Conservation (phyloP, 2,113 vertebrate species). For the Protomyctophum bolini region DNA sequence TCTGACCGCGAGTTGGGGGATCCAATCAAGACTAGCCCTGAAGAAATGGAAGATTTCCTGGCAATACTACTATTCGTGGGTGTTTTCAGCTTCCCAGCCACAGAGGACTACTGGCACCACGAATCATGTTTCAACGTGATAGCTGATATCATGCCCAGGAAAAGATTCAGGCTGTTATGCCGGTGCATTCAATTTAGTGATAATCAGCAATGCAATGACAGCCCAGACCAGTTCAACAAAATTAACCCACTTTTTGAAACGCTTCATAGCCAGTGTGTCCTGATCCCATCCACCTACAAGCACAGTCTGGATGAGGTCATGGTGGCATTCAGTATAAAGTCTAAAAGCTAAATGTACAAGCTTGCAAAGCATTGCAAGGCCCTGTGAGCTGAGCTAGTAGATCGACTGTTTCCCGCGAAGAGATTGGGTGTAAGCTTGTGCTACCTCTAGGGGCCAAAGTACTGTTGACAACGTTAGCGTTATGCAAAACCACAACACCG, state of each 20-base stretch:
- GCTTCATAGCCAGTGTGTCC: conserved; percentile 35
- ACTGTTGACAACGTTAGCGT: conserved; percentile 10
- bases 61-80: conserved; percentile 27
- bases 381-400: conserved; percentile 2
- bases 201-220: conserved; percentile 21
- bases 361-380: not conserved
- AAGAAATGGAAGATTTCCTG: conserved; percentile 36
- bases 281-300: conserved; percentile 26
- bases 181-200: conserved; percentile 36
- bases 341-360: not conserved
- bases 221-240: conserved; percentile 36
- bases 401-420: conserved; percentile 14
- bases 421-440: not conserved
- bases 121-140: conserved; percentile 22
- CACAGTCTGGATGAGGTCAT: conserved; percentile 37
- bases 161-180: conserved; percentile 12
- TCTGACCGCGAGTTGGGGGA: conserved; percentile 33
- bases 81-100: conserved; percentile 31
- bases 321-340: conserved; percentile 33
- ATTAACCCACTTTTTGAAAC: conserved; percentile 35
- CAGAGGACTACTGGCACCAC: conserved; percentile 33
- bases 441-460: conserved; percentile 22
- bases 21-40: conserved; percentile 33
- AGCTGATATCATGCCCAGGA: conserved; percentile 33
- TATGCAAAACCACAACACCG: conserved; percentile 26